Evolutionary conservation across 2,113 vertebrate species (phyloP).

Genomic region (Cichladusa arquata): DNA sequence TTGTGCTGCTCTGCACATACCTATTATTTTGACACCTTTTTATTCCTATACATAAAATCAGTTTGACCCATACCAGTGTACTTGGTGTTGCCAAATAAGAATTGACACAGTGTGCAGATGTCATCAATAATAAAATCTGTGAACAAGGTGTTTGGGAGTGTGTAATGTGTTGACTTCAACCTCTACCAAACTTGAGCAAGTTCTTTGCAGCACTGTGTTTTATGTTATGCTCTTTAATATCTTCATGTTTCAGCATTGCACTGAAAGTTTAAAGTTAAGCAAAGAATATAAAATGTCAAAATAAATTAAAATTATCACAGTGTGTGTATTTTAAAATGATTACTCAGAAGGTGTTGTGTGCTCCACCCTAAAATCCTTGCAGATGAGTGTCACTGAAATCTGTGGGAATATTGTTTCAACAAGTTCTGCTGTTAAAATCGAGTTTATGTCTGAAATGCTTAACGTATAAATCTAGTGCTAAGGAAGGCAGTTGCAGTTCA

Average conservation of each 20-base stretch:
- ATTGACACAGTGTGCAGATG: constrained; percentile 12
- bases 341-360: background rate
- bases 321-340: background rate
- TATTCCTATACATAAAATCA: constrained; percentile 26
- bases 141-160: constrained; percentile 39
- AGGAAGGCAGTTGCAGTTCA: background rate
- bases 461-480: background rate
- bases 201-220: constrained; percentile 51
- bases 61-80: background rate
- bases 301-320: background rate
- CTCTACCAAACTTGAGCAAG: constrained; percentile 37
- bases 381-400: constrained; percentile 3
- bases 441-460: background rate
- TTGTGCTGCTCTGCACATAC: background rate
- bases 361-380: background rate
- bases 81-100: background rate
- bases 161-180: constrained; percentile 40
- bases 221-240: constrained; percentile 30
- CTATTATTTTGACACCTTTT: constrained; percentile 44
- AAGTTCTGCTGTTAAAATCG: background rate
- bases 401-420: background rate
- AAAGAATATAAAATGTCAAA: constrained; percentile 4
- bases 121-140: constrained; percentile 42
- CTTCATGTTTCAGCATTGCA: background rate
- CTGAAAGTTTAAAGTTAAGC: background rate